These are phyloP conservation scores for Oceanodroma tethys DNA, from an alignment of 2,113 vertebrate species.

Conservation along the genomic window DNA sequence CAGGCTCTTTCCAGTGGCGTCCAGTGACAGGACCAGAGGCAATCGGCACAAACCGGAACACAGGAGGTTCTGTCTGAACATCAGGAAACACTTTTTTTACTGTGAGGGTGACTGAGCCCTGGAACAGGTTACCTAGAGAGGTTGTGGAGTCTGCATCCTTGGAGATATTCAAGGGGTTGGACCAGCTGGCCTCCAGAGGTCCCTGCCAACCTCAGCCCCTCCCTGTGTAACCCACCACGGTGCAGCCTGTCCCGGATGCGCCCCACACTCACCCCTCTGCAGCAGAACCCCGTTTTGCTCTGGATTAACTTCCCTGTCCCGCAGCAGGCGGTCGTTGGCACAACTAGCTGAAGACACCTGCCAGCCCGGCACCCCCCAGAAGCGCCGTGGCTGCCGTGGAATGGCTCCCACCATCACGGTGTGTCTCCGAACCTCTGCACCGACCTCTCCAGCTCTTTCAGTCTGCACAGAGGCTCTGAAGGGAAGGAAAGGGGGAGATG, in stretches of 20 bases:
- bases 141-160: neutral
- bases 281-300: neutral
- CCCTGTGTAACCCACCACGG: accelerated
- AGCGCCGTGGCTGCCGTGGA: conserved; percentile 53
- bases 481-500: neutral
- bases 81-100: neutral
- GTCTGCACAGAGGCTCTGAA: neutral
- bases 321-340: neutral
- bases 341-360: conserved; percentile 45
- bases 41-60: neutral
- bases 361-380: conserved; percentile 60
- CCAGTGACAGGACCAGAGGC: neutral
- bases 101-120: neutral
- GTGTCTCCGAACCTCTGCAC: neutral
- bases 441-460: neutral
- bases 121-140: neutral
- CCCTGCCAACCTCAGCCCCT: neutral
- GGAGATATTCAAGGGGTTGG: neutral
- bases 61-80: neutral
- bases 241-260: neutral
- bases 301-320: neutral
- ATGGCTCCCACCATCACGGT: conserved; percentile 71
- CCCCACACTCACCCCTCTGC: conserved; percentile 14
- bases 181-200: neutral
- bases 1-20: neutral